Conservation (phyloP, 2,113 vertebrate genomes). For the Ciconia maguari region DNA sequence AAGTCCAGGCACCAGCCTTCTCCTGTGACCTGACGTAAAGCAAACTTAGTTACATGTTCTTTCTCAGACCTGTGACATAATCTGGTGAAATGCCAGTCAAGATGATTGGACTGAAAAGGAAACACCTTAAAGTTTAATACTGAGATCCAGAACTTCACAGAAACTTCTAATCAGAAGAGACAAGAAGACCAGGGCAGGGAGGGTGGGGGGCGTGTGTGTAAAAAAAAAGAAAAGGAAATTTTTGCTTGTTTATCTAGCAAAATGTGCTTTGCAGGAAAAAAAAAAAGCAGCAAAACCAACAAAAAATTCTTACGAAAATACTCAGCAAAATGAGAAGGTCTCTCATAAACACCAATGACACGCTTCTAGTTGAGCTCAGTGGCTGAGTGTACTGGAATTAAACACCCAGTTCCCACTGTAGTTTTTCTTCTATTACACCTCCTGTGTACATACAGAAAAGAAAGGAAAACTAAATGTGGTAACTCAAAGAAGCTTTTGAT, state of each 20-base stretch:
- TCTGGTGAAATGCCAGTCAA: neutral
- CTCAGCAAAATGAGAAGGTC: neutral
- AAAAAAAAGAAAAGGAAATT: neutral
- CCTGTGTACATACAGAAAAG: neutral
- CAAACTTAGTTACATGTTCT: neutral
- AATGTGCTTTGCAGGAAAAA: fast-evolving
- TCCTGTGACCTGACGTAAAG: neutral
- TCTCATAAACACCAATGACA: neutral
- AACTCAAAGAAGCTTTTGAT: neutral
- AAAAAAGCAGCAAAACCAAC: fast-evolving
- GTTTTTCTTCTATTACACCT: neutral
- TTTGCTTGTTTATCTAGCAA: neutral
- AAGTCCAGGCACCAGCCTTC: neutral
- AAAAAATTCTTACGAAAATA: neutral
- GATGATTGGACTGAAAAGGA: neutral
- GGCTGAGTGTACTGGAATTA: neutral
- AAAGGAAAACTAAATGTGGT: neutral
- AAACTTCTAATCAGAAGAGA: neutral
- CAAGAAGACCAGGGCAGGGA: neutral
- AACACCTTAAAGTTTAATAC: neutral
- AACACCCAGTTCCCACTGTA: neutral
- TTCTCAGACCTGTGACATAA: neutral
- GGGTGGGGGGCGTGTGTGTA: fast-evolving
- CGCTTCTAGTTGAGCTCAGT: fast-evolving
- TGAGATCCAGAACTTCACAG: neutral